Evolutionary conservation across 2,888 invertebrate genomes (phyloP).

Genomic region (Encarsia formosa): DNA sequence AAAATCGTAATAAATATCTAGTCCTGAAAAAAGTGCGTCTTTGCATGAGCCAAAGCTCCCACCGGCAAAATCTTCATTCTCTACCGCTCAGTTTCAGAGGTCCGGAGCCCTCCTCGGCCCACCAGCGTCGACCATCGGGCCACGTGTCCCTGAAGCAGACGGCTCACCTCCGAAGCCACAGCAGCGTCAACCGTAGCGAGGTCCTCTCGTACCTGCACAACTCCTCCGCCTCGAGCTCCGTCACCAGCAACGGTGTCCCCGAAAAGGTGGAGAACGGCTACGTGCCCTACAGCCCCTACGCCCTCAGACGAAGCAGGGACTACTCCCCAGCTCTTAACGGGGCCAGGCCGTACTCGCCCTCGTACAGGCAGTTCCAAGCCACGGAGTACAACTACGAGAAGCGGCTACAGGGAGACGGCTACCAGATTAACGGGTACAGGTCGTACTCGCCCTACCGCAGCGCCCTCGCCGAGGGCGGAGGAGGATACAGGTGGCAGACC

Average conservation of each 20-base stretch:
- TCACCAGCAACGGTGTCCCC: background rate
- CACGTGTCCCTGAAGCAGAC: constrained; percentile 47
- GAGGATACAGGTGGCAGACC: constrained; percentile 41
- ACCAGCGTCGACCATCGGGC: constrained; percentile 37
- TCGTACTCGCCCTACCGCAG: constrained; percentile 39
- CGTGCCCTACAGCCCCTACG: constrained; percentile 47
- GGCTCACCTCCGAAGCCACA: constrained; percentile 32
- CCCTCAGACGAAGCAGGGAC: too few relatives aligned
- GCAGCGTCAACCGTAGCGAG: constrained; percentile 29
- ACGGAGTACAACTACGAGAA: constrained; percentile 31
- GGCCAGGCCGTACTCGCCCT: constrained; percentile 43
- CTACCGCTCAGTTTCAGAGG: constrained; percentile 22
- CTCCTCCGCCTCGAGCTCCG: background rate
- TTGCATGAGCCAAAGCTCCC: too few relatives aligned
- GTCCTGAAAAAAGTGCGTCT: too few relatives aligned
- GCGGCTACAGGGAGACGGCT: too few relatives aligned
- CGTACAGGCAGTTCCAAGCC: constrained; percentile 35
- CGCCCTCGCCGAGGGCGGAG: constrained; percentile 36
- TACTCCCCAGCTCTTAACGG: too few relatives aligned
- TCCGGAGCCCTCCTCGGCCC: constrained; percentile 29
- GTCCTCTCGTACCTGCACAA: background rate
- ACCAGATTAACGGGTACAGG: constrained; percentile 32
- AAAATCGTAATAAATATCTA: too few relatives aligned
- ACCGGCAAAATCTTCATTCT: too few relatives aligned
- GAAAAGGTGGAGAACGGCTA: constrained; percentile 41